Conservation (phyloP, 1,140 invertebrate species). For the Carposina sasakii region DNA sequence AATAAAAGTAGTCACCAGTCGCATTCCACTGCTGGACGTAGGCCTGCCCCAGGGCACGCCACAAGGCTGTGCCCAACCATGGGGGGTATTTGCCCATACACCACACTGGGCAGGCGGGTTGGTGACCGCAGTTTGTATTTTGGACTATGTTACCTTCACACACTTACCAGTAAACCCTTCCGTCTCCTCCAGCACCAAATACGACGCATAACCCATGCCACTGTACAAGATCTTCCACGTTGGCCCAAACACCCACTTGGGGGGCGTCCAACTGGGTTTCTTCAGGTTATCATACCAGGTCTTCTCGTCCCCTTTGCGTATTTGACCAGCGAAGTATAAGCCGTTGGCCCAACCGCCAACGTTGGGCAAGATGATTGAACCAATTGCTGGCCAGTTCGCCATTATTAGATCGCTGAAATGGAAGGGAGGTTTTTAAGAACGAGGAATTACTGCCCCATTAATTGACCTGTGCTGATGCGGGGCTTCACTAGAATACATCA, state of each 20-base stretch:
- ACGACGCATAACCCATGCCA: conserved; percentile 90
- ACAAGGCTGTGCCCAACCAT: no score
- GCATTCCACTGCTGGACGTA: no score
- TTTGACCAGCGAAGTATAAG: conserved; percentile 43
- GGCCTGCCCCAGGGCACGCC: no score
- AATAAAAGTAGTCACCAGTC: no score
- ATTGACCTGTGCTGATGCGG: no score
- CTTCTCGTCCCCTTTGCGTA: conserved; percentile 34
- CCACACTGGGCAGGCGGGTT: no score
- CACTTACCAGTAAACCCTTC: conserved; percentile 77
- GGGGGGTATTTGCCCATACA: no score
- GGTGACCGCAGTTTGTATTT: no score
- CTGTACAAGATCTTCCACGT: conserved; percentile 88
- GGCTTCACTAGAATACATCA: no score
- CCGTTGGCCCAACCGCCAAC: conserved; percentile 61
- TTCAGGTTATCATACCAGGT: conserved; percentile 78
- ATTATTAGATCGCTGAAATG: conserved; percentile 39
- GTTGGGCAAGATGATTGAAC: conserved; percentile 61
- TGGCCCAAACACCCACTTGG: conserved; percentile 86
- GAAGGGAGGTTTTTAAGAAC: no score
- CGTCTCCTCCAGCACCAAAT: conserved; percentile 86
- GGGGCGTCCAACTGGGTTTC: conserved; percentile 85
- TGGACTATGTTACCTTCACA: no score
- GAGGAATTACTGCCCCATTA: no score
- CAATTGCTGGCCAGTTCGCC: conserved; percentile 57